Evolutionary conservation across 35 echinoderm and acorn worm species (phyloP).

Genomic region (Hemicentrotus pulcherrimus): DNA sequence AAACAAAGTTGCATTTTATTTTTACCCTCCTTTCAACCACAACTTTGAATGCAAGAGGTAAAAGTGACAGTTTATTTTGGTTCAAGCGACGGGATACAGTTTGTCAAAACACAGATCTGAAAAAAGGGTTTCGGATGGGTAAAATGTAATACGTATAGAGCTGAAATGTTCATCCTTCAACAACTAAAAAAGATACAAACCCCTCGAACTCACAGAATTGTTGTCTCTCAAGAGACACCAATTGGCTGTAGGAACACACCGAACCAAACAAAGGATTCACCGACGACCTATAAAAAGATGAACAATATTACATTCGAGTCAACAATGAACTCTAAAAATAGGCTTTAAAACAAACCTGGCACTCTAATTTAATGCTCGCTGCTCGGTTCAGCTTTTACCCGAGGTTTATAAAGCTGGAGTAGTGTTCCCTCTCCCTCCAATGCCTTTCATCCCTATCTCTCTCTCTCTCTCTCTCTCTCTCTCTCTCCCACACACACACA

Average conservation of each 20-base stretch:
- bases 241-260: background rate
- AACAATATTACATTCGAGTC: background rate
- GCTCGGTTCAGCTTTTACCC: background rate
- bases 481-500: background rate
- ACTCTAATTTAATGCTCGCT: background rate
- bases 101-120: background rate
- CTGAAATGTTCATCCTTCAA: no score
- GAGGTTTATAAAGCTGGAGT: background rate
- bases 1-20: no score
- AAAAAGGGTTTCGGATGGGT: background rate
- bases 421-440: background rate
- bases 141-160: background rate
- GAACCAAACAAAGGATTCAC: background rate
- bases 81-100: no score
- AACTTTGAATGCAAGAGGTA: no score
- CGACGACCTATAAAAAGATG: background rate
- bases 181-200: no score
- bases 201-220: no score
- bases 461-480: background rate
- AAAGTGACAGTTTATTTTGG: no score
- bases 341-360: background rate
- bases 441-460: background rate
- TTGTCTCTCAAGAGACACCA: background rate
- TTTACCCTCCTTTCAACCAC: no score
- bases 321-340: slow-evolving; percentile 7